Evolutionary conservation across 2,113 vertebrate species (phyloP), one percentile per base, ranked within the genome.

Genomic region (Ondatra zibethicus): DNA sequence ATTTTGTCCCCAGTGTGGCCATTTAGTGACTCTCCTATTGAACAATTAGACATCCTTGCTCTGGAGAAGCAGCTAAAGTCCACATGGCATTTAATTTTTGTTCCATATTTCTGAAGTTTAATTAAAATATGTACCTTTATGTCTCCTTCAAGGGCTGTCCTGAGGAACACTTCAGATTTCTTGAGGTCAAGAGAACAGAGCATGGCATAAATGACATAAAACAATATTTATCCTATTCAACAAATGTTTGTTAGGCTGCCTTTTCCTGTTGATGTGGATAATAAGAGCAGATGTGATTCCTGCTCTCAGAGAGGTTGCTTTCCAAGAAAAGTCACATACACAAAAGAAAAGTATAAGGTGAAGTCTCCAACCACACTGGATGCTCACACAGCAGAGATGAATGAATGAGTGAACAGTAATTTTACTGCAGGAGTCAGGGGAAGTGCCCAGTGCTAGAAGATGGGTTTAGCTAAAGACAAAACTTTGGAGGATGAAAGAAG

Each of bases 191-290:
- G 36, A 93, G 39, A 47, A 85, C 4, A 63, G 33, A 96, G 1
- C 8, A 33, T 63, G 82, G 81, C 90, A 70, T 89, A 76, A 92
- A 90, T 42, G 33, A 50, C 31, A 63, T 66, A 76, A 36, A 3
- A 68, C 1, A 5, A 76, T 7, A 68, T 23, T 88, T 14, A 68
- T 29, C 58, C 7, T 0, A 6, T 90, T 88, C 25, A 61, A 31
- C 58, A 93, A 73, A 92, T 33, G 61, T 93, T 91, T 95, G 66
- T 82, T 88, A 88, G 70, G 2, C 10, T 45, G 63, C 42, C 17
- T 39, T 45, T 33, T 73, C 50, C 13, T 88, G 36, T 92, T 93
- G 12, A 12, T 91, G 10, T 16, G 70, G 25, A 50, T 82, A 87
- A 21, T 45, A 89, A 92, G 50, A 75, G 16, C 75, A 91, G 70